Evolutionary conservation across 2,888 invertebrate species (phyloP).

Genomic region (Clunio marinus): DNA sequence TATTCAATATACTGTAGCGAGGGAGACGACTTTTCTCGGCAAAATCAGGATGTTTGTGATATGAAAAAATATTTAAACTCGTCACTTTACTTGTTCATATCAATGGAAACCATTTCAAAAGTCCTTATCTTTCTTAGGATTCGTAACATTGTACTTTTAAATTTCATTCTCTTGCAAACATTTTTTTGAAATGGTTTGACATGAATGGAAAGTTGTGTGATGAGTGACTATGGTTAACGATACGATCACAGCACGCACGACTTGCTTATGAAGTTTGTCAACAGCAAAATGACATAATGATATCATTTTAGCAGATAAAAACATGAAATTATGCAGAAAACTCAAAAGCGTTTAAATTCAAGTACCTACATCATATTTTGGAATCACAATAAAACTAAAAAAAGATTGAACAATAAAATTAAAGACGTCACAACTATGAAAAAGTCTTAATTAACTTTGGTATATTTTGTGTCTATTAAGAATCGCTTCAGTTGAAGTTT

Average conservation of each 20-base stretch:
- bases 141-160: conserved; percentile 4
- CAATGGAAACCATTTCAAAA: conserved; percentile 7
- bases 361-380: too few relatives aligned
- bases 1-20: neutral
- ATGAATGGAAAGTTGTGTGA: conserved; percentile 2
- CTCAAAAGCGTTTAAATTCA: too few relatives aligned
- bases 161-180: neutral
- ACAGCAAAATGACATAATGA: neutral
- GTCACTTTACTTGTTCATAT: neutral
- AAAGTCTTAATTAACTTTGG: too few relatives aligned
- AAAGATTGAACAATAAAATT: too few relatives aligned
- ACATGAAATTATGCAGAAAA: neutral
- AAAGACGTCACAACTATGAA: too few relatives aligned
- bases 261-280: neutral
- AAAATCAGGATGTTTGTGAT: neutral
- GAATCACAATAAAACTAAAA: too few relatives aligned
- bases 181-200: neutral
- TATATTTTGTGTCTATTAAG: too few relatives aligned
- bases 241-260: neutral
- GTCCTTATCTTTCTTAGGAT: conserved; percentile 17
- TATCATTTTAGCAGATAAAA: neutral
- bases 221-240: conserved; percentile 10
- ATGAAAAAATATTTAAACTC: neutral
- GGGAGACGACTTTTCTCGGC: neutral
- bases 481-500: conserved; percentile 9